Evolutionary conservation across 2,113 vertebrate genomes (phyloP), one percentile per base, ranked within the genome.

Genomic region (Neogobius melanostomus): DNA sequence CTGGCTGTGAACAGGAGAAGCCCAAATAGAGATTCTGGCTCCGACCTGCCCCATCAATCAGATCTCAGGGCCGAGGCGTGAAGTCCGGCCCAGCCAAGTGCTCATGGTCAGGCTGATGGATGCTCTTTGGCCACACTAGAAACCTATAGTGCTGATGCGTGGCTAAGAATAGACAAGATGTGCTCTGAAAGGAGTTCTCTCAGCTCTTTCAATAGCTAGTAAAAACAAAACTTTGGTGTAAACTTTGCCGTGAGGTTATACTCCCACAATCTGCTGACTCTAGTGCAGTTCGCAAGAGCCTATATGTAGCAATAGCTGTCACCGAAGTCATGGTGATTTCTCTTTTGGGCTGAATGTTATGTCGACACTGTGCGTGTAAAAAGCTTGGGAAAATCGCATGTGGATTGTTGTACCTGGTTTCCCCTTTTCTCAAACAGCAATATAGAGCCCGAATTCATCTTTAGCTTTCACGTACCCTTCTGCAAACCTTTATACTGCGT

Each of bases 141-240:
- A 83, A 82, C 78, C 78, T 77, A 72, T 71, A 77, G 47, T 79
- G 77, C 85, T 83, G 80, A 86, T 75, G 69, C 71, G 51, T 76
- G 63, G 72, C 78, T 82, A 89, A 83, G 70, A 85, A 85, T 65
- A 85, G 75, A 79, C 68, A 47, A 68, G 69, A 59, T 71, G 28
- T 42, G 59, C 17, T 53, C 50, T n/a, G 42, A 42, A 79, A 46
- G 28, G 14, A 3, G 0, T 51, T 73, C 71, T 60, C 72, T 86
- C 76, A 82, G 74, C 72, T 72, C 59, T 76, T 71, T 72, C 16
- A 53, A 56, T 44, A 79, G 54, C 64, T 79, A 66, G 75, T 74
- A 77, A 75, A 82, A 76, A 74, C 54, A 43, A 66, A 85, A 63
- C 69, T 73, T 60, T 36, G 52, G 71, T 64, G 47, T 47, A 36